A percentile compares a stretch with the other conserved stretches of the same genome.
These are phyloP conservation scores for Ennomos erosarius DNA, from an alignment of 2,888 invertebrate species.

Conservation along the genomic window DNA sequence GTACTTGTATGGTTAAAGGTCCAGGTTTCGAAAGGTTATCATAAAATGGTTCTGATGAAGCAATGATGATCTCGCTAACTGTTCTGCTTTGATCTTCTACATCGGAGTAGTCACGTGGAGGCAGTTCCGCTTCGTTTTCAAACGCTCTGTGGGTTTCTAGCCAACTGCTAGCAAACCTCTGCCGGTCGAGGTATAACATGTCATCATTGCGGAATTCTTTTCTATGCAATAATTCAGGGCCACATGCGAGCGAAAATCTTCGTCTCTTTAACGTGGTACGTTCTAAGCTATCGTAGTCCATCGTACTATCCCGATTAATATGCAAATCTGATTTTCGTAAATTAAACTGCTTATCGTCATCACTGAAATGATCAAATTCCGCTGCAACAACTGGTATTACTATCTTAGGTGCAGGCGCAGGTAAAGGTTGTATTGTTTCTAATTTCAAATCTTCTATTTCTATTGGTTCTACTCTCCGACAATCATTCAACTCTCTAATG, in stretches of 20 bases:
- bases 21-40: slow-evolving; percentile 87
- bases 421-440: slow-evolving; percentile 58
- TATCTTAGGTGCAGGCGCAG: slow-evolving; percentile 72
- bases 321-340: slow-evolving; percentile 56
- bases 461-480: slow-evolving; percentile 67
- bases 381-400: slow-evolving; percentile 78
- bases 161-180: slow-evolving; percentile 74
- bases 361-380: slow-evolving; percentile 71
- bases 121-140: slow-evolving; percentile 49
- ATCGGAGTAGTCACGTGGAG: slow-evolving; percentile 59
- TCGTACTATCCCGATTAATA: slow-evolving; percentile 52
- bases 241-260: slow-evolving; percentile 73
- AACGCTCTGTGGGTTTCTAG: slow-evolving; percentile 65
- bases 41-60: slow-evolving; percentile 83
- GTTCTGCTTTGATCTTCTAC: slow-evolving; percentile 68
- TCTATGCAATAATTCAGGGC: slow-evolving; percentile 74
- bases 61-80: slow-evolving; percentile 89
- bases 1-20: slow-evolving; percentile 93
- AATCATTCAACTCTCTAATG: slow-evolving; percentile 82
- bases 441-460: slow-evolving; percentile 61
- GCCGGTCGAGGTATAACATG: slow-evolving; percentile 56
- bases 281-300: slow-evolving; percentile 75
- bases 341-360: slow-evolving; percentile 63
- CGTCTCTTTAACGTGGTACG: slow-evolving; percentile 62
- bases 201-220: slow-evolving; percentile 53